Base-by-base conservation (phyloP, 2,797 vertebrate species). In the Astyanax mexicanus region DNA sequence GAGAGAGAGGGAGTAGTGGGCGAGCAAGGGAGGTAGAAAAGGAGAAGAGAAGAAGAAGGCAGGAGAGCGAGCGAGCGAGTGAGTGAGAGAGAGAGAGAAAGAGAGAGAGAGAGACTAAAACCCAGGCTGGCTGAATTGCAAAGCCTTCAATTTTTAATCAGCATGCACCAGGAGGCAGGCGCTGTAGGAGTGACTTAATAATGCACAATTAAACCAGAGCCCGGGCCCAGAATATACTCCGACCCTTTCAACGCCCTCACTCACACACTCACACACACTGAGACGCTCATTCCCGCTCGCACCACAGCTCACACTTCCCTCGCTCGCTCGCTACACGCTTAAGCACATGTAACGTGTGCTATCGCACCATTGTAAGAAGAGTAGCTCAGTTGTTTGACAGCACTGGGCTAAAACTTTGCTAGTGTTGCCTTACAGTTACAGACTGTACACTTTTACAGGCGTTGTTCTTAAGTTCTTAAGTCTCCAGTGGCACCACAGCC, bases 111-210 rank as follows among this genome's bases (percentile, higher is more conserved):
- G 69, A 72, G 58, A 77, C 29, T 77, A 27, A 45, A 66, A 83
- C 44, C 40, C 32, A 72, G 74, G 64, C 81, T 74, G 64, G 68
- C 78, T 80, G 76, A 74, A 81, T 77, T 77, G 82, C 80, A 78
- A 80, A 82, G 74, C 73, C 67, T 81, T 82, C 58, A 71, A 85
- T 84, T 81, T 83, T 86, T 84, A 80, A 85, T 86, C 82, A 80
- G 81, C 79, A 82, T 85, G 77, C 77, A 86, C 83, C 80, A 81
- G 64, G 79, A 81, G 78, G 76, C 83, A 81, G 73, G 81, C 81
- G 60, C 80, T 65, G 81, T 83, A 81, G 80, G 79, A 83, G 81
- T 80, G 81, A 83, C 83, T 84, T 85, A 80, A 84, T 85, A 85
- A 85, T 83, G 83, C 81, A 85, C 80, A 83, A 84, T 84, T 85